A percentile compares a stretch with the other conserved stretches of the same genome.
Conservation (phyloP, 2,113 vertebrate species). For the Scopus umbretta region DNA sequence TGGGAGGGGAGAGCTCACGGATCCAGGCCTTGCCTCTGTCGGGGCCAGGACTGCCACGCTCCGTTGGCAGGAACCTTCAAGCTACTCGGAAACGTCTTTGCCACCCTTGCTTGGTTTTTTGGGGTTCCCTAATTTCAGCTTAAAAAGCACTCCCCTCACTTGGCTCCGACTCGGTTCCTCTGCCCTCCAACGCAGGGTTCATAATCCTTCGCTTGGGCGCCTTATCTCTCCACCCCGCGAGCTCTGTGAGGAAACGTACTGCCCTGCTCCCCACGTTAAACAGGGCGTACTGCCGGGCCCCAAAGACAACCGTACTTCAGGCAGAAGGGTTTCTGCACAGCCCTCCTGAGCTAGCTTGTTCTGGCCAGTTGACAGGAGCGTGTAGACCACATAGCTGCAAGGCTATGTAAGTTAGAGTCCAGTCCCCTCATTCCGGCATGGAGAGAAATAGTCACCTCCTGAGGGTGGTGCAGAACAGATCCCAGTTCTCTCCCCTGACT, state of each 20-base stretch:
- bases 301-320: not conserved
- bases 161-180: not conserved
- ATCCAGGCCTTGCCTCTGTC: not conserved
- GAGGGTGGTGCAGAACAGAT: not conserved
- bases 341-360: too few species aligned
- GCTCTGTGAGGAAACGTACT: not conserved
- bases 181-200: not conserved
- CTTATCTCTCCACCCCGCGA: not conserved
- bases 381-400: accelerated
- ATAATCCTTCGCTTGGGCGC: not conserved
- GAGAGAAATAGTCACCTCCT: not conserved
- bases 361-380: not conserved
- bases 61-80: not conserved
- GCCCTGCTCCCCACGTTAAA: not conserved
- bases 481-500: not conserved
- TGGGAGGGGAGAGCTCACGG: not conserved
- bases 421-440: too few species aligned
- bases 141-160: not conserved
- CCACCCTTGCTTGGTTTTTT: not conserved
- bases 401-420: not conserved
- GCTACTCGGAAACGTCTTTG: not conserved
- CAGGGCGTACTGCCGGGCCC: not conserved
- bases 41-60: not conserved
- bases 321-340: not conserved
- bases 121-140: not conserved